phyloP scores from a whole-genome alignment of 2,888 invertebrate genomes.

The Brachyptera risi region DNA sequence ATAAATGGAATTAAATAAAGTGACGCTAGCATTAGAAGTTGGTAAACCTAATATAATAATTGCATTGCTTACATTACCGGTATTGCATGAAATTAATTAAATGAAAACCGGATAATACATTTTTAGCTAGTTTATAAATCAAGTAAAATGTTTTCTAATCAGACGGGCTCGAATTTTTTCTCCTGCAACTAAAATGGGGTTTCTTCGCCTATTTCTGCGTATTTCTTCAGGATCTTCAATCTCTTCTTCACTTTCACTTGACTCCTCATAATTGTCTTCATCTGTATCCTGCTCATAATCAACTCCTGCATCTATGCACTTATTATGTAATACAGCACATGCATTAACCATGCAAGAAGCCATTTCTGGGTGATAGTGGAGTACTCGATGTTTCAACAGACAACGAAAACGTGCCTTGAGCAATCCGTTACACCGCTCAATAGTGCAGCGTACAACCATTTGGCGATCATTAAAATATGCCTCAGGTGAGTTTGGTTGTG shows the following conservation, averaged over 20 bases:
- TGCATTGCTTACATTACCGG: too few relatives aligned
- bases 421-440: conserved; percentile 4
- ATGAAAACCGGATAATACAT: too few relatives aligned
- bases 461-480: background rate
- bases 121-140: too few relatives aligned
- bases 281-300: background rate
- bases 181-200: background rate
- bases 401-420: background rate
- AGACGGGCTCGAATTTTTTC: background rate
- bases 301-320: background rate
- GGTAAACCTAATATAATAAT: too few relatives aligned
- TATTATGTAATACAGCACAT: background rate
- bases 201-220: background rate
- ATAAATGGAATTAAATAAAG: too few relatives aligned
- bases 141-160: background rate
- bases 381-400: background rate
- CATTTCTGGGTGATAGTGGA: conserved; percentile 2
- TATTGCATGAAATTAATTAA: too few relatives aligned
- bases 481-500: background rate
- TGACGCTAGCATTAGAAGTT: too few relatives aligned
- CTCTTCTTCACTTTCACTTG: background rate
- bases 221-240: background rate
- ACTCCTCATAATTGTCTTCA: too few relatives aligned
- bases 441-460: background rate
- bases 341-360: background rate